phyloP scores from a whole-genome alignment of 2,797 vertebrate genomes.

The Gymnopithys bicolor region DNA sequence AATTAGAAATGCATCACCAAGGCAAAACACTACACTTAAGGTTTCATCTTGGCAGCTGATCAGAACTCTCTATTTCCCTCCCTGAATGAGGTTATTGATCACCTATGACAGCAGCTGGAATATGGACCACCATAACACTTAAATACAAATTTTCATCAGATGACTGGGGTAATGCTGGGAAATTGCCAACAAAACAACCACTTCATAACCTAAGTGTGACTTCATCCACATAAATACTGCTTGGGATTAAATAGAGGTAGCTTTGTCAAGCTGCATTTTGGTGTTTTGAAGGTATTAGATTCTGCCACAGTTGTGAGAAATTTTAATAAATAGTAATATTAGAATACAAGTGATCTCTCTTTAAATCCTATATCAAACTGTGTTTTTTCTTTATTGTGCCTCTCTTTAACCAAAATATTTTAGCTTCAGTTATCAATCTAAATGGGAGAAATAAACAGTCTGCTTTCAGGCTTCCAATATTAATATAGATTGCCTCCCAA shows the following conservation, averaged over 20 bases:
- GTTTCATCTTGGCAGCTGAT: background rate
- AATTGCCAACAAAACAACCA: background rate
- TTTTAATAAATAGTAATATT: background rate
- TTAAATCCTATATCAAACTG: slow-evolving; percentile 8
- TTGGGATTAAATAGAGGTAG: background rate
- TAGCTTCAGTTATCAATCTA: background rate
- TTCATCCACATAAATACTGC: background rate
- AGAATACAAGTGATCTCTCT: background rate
- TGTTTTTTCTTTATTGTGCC: background rate
- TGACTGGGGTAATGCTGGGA: background rate
- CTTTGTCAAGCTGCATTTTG: background rate
- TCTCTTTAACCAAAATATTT: slow-evolving; percentile 30
- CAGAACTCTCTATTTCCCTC: background rate
- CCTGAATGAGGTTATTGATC: background rate
- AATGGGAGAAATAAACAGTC: background rate
- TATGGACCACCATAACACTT: background rate
- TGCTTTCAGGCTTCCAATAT: background rate
- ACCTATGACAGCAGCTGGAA: background rate
- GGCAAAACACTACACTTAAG: background rate
- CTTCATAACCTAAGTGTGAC: background rate
- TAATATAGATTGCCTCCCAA: slow-evolving; percentile 4
- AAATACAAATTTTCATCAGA: background rate
- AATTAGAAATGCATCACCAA: background rate
- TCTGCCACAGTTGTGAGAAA: background rate
- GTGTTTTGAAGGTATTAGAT: background rate